phyloP scores from a whole-genome alignment of 2,797 vertebrate genomes.

The Microcaecilia unicolor region DNA sequence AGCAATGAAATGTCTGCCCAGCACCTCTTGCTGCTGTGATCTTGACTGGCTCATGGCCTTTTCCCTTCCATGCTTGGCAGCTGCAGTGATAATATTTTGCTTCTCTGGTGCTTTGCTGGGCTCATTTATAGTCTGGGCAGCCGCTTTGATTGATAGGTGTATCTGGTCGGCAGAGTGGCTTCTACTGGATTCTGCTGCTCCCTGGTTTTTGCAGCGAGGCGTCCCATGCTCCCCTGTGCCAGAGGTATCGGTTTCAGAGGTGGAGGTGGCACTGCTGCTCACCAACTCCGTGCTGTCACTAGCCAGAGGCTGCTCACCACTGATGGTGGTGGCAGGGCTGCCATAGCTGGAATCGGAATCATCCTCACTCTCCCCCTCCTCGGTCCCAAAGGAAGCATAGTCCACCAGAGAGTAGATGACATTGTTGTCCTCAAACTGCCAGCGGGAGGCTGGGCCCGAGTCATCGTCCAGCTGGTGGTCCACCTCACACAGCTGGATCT shows the following conservation, averaged over 20 bases:
- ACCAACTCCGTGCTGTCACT: slow-evolving; percentile 52
- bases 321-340: slow-evolving; percentile 31
- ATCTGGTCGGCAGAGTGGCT: slow-evolving; percentile 66
- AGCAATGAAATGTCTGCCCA: too few relatives aligned
- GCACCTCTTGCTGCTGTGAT: too few relatives aligned
- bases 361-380: slow-evolving; percentile 40
- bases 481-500: slow-evolving; percentile 91
- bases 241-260: slow-evolving; percentile 63
- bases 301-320: slow-evolving; percentile 32
- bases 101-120: slow-evolving; percentile 51
- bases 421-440: slow-evolving; percentile 88
- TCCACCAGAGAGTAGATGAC: slow-evolving; percentile 90
- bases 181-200: too few relatives aligned
- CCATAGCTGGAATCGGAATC: slow-evolving; percentile 35
- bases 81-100: slow-evolving; percentile 49
- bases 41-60: slow-evolving; percentile 60
- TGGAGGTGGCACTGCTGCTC: too few relatives aligned
- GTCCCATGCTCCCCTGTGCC: too few relatives aligned
- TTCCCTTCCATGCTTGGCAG: slow-evolving; percentile 69
- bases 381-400: slow-evolving; percentile 86
- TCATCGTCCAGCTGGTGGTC: slow-evolving; percentile 83
- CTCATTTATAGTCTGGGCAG: slow-evolving; percentile 74
- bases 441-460: slow-evolving; percentile 71
- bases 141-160: slow-evolving; percentile 78
- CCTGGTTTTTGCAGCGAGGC: too few relatives aligned